These are phyloP conservation scores for Actinemys pallida DNA, from an alignment of 2,113 vertebrate species.

Conservation along the genomic window DNA sequence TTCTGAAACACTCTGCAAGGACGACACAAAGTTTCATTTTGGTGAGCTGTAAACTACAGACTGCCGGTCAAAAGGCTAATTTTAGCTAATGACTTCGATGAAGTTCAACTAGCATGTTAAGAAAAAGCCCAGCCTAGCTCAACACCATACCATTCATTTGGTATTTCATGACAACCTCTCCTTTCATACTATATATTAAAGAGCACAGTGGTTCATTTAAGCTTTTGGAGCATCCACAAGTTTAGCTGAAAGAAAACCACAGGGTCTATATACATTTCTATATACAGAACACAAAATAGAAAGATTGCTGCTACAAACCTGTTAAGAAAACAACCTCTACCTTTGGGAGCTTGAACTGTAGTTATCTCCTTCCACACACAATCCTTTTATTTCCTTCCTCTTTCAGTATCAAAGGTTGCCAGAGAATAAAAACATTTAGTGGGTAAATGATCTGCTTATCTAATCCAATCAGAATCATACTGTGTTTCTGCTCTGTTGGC, in stretches of 20 bases:
- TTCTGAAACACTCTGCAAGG: background rate
- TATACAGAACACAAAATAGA: background rate
- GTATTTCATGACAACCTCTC: background rate
- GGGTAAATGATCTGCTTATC: background rate
- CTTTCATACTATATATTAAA: background rate
- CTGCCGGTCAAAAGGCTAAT: background rate
- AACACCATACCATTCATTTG: too few relatives aligned
- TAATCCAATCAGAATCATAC: conserved; percentile 5
- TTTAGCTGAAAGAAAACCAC: background rate
- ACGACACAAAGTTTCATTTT: background rate
- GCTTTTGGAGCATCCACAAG: background rate
- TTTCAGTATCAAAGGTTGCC: background rate
- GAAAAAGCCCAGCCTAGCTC: background rate
- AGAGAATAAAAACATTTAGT: conserved; percentile 4
- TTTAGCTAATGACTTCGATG: background rate
- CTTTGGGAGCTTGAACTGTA: background rate
- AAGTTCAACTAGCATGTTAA: background rate
- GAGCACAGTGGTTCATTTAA: background rate
- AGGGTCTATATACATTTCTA: background rate
- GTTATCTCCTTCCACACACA: background rate
- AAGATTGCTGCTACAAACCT: background rate
- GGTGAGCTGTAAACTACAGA: background rate
- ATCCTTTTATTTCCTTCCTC: background rate
- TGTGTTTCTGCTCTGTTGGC: background rate
- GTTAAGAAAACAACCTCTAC: background rate